Percentiles rank a stretch among this genome's conserved stretches.
These are phyloP conservation scores for Laspeyria flexula DNA, from an alignment of 2,888 invertebrate genomes.

Conservation along the genomic window DNA sequence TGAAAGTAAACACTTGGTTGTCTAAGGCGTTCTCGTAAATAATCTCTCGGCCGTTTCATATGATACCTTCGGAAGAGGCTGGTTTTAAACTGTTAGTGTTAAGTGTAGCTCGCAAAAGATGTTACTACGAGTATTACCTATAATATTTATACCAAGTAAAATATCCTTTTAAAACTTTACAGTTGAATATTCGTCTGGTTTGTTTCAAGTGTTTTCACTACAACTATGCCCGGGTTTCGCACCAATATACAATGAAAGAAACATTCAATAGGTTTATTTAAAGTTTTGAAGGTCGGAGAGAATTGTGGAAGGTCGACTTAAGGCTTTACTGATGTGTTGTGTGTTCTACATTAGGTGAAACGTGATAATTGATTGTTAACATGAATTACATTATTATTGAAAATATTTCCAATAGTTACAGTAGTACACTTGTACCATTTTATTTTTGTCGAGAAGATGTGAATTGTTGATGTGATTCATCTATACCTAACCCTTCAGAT, in stretches of 20 bases:
- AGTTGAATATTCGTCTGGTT: not conserved
- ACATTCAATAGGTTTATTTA: not conserved
- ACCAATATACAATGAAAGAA: not conserved
- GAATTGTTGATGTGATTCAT: too few species aligned
- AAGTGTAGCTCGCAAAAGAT: not conserved
- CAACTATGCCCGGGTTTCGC: not conserved
- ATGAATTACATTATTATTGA: too few species aligned
- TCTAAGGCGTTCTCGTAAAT: not conserved
- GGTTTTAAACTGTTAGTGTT: not conserved
- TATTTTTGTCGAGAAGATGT: too few species aligned
- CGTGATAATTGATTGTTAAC: too few species aligned
- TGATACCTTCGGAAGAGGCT: not conserved
- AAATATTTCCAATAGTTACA: too few species aligned
- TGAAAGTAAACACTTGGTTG: not conserved
- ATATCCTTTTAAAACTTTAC: not conserved
- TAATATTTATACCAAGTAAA: not conserved
- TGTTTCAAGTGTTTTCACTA: not conserved
- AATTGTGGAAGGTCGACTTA: not conserved
- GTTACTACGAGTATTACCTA: not conserved
- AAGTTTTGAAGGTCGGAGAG: not conserved
- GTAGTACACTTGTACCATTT: too few species aligned
- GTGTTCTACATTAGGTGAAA: too few species aligned
- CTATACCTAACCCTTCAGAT: too few species aligned
- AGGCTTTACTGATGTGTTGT: not conserved
- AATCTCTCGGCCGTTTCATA: not conserved